Conservation (phyloP, 2,113 vertebrate genomes). For the Ginglymostoma cirratum region DNA sequence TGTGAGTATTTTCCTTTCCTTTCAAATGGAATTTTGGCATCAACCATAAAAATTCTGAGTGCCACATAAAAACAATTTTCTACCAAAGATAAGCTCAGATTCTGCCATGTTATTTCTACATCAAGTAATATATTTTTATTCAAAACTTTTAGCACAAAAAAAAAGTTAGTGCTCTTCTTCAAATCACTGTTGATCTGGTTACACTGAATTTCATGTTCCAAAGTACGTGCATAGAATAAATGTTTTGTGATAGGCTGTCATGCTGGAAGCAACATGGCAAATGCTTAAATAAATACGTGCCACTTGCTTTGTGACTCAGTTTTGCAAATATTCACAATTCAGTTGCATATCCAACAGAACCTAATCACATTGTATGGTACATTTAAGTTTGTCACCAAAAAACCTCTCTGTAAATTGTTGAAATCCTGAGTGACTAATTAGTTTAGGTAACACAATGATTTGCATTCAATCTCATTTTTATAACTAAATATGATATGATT, state of each 20-base stretch:
- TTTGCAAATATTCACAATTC: not conserved
- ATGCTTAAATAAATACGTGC: not conserved
- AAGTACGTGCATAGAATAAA: not conserved
- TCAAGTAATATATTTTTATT: constrained; percentile 7
- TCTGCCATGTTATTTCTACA: constrained; percentile 4
- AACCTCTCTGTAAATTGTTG: not conserved
- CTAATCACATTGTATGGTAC: not conserved
- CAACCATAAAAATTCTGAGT: not conserved
- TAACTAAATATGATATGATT: not conserved
- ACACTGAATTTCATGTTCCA: not conserved
- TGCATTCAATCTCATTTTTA: not conserved
- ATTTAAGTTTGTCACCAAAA: not conserved
- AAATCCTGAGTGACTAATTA: not conserved
- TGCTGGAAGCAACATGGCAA: not conserved
- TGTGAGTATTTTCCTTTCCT: no score
- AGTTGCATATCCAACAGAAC: not conserved
- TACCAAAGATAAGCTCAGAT: not conserved
- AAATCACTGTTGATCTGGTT: not conserved
- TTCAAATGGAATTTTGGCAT: not conserved
- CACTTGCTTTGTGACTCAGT: not conserved
- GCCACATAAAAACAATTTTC: not conserved
- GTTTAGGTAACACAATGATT: not conserved
- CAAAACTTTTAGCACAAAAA: not conserved
- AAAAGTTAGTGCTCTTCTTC: not conserved
- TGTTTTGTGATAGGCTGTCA: not conserved